phyloP scores from a whole-genome alignment of 2,113 vertebrate species.

The Panurus biarmicus region DNA sequence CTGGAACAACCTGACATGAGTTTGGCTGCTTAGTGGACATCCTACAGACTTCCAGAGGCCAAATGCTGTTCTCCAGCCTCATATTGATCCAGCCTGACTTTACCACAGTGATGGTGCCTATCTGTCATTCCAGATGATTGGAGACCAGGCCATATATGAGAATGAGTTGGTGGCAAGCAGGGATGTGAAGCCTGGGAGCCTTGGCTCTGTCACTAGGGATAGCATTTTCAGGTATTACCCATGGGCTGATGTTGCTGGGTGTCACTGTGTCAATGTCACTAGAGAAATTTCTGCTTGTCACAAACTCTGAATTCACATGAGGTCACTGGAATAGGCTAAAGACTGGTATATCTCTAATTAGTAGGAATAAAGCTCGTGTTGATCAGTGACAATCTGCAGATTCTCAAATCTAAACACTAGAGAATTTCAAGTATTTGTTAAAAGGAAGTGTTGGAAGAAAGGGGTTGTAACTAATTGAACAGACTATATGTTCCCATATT shows the following conservation, averaged over 20 bases:
- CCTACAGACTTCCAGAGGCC: neutral
- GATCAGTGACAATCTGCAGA: neutral
- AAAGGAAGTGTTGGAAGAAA: neutral
- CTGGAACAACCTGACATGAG: neutral
- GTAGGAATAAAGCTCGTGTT: neutral
- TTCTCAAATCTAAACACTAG: neutral
- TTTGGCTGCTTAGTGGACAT: neutral
- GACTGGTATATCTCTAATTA: neutral
- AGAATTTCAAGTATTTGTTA: neutral
- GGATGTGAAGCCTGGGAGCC: neutral
- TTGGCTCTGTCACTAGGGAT: constrained; percentile 49
- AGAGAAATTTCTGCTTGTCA: neutral
- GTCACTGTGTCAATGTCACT: neutral
- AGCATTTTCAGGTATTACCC: constrained; percentile 57
- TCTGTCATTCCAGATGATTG: constrained; percentile 1
- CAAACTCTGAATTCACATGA: neutral
- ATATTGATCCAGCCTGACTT: neutral
- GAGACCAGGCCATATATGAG: constrained; percentile 34
- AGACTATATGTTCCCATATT: neutral
- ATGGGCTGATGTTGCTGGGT: neutral
- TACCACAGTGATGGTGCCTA: neutral
- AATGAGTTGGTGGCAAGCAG: constrained; percentile 44
- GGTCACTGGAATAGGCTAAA: neutral
- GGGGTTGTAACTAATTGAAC: neutral
- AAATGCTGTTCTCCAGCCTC: neutral